phyloP scores from a whole-genome alignment of 2,888 invertebrate genomes.

The Osmoderma eremita region DNA sequence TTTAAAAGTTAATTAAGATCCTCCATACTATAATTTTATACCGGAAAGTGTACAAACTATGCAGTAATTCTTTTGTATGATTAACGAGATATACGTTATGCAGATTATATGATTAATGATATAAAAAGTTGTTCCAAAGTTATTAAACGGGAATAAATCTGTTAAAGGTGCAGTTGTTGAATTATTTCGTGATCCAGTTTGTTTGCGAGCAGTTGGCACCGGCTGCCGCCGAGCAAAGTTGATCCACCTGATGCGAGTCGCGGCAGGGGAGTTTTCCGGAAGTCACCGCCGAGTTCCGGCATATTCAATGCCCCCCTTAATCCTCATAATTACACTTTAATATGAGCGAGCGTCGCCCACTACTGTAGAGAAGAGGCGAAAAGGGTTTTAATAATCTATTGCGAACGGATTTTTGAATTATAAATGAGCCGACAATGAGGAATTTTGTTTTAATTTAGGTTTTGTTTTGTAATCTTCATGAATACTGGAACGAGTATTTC shows the following conservation, averaged over 20 bases:
- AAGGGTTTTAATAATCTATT: conserved; percentile 53
- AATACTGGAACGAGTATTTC: conserved; percentile 29
- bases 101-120: background rate
- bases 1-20: background rate
- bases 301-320: conserved; percentile 53
- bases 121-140: background rate
- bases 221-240: conserved; percentile 32
- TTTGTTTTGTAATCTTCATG: conserved; percentile 37
- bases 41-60: too few species aligned
- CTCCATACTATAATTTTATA: background rate
- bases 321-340: conserved; percentile 58
- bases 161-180: conserved; percentile 28
- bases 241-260: conserved; percentile 42
- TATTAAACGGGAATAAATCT: conserved; percentile 28
- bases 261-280: conserved; percentile 48
- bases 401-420: conserved; percentile 48
- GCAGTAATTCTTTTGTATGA: background rate
- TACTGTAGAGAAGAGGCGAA: conserved; percentile 48
- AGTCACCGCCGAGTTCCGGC: conserved; percentile 54
- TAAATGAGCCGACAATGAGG: conserved; percentile 40
- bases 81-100: conserved; percentile 8
- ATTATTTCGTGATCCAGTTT: conserved; percentile 34
- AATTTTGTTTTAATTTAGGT: conserved; percentile 38
- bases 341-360: conserved; percentile 53
- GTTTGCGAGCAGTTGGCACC: conserved; percentile 26